Percentiles rank a stretch among this genome's conserved stretches.
phyloP scores from a whole-genome alignment of 2,888 invertebrate species.

The Luffia ferchaultella region DNA sequence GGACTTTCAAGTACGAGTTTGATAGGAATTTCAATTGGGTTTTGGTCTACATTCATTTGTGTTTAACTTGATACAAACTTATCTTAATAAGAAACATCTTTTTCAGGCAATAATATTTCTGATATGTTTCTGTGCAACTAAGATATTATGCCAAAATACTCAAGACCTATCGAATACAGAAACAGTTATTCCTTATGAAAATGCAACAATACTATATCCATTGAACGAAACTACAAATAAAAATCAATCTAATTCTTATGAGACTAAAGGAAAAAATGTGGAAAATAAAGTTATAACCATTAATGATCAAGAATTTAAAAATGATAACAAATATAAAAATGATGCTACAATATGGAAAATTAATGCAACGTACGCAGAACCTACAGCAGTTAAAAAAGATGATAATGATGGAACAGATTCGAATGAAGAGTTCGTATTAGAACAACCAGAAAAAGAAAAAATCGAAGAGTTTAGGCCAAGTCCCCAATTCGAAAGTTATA shows the following conservation, averaged over 20 bases:
- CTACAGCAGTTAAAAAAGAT: conserved; percentile 20
- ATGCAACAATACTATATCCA: conserved; percentile 1
- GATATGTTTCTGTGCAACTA: background rate
- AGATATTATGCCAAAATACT: background rate
- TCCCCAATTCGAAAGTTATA: conserved; percentile 50
- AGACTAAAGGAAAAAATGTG: background rate
- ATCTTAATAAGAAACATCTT: background rate
- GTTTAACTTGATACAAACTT: background rate
- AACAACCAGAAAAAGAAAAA: conserved; percentile 20
- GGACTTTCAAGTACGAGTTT: background rate
- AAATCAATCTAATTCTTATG: background rate
- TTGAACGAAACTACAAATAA: background rate
- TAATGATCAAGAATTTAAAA: background rate
- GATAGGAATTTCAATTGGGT: too few species aligned
- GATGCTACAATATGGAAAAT: conserved; percentile 32
- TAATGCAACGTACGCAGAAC: conserved; percentile 28
- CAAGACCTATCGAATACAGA: background rate
- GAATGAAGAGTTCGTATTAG: conserved; percentile 16
- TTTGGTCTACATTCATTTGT: background rate
- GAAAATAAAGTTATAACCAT: background rate
- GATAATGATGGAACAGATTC: conserved; percentile 18
- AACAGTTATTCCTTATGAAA: too few species aligned
- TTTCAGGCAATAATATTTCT: background rate
- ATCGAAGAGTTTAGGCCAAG: conserved; percentile 57
- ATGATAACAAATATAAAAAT: conserved; percentile 5